These are phyloP conservation scores for Timandra comae DNA, from an alignment of 2,888 invertebrate genomes.

Conservation along the genomic window DNA sequence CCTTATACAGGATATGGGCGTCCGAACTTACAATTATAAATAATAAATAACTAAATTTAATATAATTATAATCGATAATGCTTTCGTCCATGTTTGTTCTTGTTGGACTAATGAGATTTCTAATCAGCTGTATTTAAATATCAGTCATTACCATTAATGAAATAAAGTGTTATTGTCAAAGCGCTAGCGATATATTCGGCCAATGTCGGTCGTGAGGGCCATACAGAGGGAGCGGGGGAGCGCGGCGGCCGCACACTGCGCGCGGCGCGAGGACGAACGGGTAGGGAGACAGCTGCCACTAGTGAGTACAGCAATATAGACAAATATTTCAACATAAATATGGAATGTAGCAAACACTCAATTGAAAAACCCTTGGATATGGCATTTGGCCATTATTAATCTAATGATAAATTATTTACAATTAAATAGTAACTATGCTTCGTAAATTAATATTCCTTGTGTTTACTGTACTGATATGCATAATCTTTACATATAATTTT, in stretches of 20 bases:
- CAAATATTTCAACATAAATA: slow-evolving; percentile 74
- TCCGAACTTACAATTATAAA: slow-evolving; percentile 41
- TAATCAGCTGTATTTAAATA: slow-evolving; percentile 53
- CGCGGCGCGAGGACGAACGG: too few species aligned
- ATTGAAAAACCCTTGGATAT: slow-evolving; percentile 67
- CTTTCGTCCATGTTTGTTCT: slow-evolving; percentile 46
- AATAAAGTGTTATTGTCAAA: slow-evolving; percentile 40
- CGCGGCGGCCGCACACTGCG: slow-evolving; percentile 12
- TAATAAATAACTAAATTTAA: slow-evolving; percentile 65
- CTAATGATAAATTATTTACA: slow-evolving; percentile 75
- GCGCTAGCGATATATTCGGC: slow-evolving; percentile 12
- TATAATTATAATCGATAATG: slow-evolving; percentile 57
- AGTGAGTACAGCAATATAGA: slow-evolving; percentile 47
- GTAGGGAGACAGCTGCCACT: slow-evolving; percentile 25
- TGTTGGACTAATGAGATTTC: slow-evolving; percentile 64
- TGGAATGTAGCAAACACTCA: slow-evolving; percentile 77
- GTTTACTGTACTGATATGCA: slow-evolving; percentile 72
- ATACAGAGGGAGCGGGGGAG: slow-evolving; percentile 3
- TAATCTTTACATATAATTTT: slow-evolving; percentile 51
- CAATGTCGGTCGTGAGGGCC: slow-evolving; percentile 7
- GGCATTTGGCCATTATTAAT: slow-evolving; percentile 61
- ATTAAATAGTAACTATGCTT: slow-evolving; percentile 71
- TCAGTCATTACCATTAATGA: slow-evolving; percentile 47
- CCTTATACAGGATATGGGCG: slow-evolving; percentile 30
- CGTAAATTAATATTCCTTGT: slow-evolving; percentile 68